Base-by-base conservation (phyloP, 2,888 invertebrate genomes). In the Pegoplata infirma region DNA sequence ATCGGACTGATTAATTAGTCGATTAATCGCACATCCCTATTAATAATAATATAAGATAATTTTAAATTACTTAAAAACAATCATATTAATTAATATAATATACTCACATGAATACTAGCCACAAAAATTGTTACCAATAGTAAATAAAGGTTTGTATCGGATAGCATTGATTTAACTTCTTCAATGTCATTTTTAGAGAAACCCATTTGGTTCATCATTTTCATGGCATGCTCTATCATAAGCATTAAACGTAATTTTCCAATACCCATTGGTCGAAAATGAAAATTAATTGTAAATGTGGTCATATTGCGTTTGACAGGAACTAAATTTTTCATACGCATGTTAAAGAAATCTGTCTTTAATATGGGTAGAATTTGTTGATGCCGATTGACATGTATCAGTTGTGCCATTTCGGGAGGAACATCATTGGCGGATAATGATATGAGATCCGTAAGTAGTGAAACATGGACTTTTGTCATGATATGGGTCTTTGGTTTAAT, bases 81-180 rank as follows among this genome's bases (percentile, higher is more conserved):
- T n/a, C n/a, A n/a, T n/a, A n/a, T n/a, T n/a, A n/a, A n/a, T n/a
- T n/a, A n/a, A n/a, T n/a, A n/a, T n/a, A n/a, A n/a, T n/a, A n/a
- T n/a, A 92, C 96, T 94, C 91, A 98, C 97, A 92, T 99, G 99
- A 85, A 97, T 92, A 82, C 97, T 95, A 40, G 97, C 96, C 82
- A 99, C 95, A 84, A 96, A 91, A 82, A 99, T 93, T 1, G 99
- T 99, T 67, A 96, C 93, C 82, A 96, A 94, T 49, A 99, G 90
- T 74, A 99, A 91, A 88, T 96, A 97, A 47, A 98, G 91, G 89
- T 98, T 98, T 0, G 98, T 98, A 85, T 98, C 98, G 0, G 96
- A 95, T 90, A 99, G 98, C 83, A 99, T 95, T 61, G 96, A 96
- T 89, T 98, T 98, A 0, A 98, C 94, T 91, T 99, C 98, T 90